Percentiles rank a stretch among this genome's conserved stretches.
These are phyloP conservation scores for Mycogona germanica DNA, from an alignment of 2,888 invertebrate genomes.

Conservation along the genomic window DNA sequence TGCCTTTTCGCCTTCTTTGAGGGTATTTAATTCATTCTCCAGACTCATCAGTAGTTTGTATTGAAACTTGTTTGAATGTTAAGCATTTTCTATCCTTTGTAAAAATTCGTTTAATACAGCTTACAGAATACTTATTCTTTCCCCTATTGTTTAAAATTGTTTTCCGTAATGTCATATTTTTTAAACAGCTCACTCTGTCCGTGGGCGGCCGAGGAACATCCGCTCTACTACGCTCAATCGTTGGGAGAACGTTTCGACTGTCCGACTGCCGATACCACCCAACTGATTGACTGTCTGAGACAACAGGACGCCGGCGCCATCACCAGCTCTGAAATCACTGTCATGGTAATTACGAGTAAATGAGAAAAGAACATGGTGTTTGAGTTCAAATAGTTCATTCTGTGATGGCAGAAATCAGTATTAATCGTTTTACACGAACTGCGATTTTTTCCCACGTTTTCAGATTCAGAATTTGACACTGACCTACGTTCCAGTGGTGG, in stretches of 20 bases:
- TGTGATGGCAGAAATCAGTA: not conserved
- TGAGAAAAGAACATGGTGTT: no score
- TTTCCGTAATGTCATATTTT: no score
- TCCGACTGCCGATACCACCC: not conserved
- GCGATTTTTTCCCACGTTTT: not conserved
- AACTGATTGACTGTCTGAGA: not conserved
- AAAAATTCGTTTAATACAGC: no score
- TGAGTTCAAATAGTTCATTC: no score
- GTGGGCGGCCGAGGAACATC: conserved; percentile 5
- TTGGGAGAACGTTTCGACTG: not conserved
- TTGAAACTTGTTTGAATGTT: no score
- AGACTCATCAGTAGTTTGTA: no score
- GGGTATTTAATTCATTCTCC: no score
- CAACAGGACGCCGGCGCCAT: not conserved
- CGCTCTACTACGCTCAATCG: not conserved
- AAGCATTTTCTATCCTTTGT: no score
- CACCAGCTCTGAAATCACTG: not conserved
- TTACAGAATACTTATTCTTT: no score
- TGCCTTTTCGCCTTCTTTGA: no score
- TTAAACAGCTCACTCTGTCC: conserved; percentile 4
- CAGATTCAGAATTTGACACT: not conserved
- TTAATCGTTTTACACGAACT: no score
- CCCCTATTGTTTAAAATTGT: no score
- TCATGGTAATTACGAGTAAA: not conserved
- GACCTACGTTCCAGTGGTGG: conserved; percentile 3